Percentiles rank a stretch among this genome's conserved stretches.
Conservation (phyloP, 1,140 invertebrate species). For the Gryllus bimaculatus region DNA sequence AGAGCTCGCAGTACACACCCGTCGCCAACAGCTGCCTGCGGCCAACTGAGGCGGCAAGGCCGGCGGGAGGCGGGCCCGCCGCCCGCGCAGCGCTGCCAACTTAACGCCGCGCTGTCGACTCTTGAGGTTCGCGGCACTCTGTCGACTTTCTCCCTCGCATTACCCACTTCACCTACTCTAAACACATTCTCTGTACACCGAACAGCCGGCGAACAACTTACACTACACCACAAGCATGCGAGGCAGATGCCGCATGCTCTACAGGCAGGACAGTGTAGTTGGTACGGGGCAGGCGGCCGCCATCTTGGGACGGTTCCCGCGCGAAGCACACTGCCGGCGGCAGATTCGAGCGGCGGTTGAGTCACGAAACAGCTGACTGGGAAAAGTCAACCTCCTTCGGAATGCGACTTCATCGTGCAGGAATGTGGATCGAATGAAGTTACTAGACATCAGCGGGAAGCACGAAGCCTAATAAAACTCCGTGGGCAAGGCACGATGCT, state of each 20-base stretch:
- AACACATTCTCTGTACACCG: neutral
- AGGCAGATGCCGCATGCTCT: too few species aligned
- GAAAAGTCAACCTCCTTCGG: neutral
- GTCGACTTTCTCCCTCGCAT: neutral
- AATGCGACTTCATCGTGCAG: neutral
- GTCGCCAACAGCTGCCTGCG: neutral
- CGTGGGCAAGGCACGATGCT: too few species aligned
- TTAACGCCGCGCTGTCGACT: neutral
- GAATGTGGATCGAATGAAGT: neutral
- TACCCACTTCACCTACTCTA: neutral
- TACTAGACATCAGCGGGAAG: too few species aligned
- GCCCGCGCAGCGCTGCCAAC: neutral
- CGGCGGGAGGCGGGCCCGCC: neutral
- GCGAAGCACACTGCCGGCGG: too few species aligned
- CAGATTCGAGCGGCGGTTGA: neutral
- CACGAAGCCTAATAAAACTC: too few species aligned
- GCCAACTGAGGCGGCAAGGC: neutral
- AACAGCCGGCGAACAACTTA: too few species aligned
- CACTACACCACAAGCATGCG: too few species aligned
- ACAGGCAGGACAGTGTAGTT: neutral
- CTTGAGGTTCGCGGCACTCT: neutral
- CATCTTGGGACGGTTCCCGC: neutral
- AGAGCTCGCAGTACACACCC: neutral
- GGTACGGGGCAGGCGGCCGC: neutral
- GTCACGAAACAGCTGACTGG: neutral